Evolutionary conservation across 2,888 invertebrate species (phyloP), one percentile per base, ranked within the genome.

Genomic region (Sthenelais limicola): DNA sequence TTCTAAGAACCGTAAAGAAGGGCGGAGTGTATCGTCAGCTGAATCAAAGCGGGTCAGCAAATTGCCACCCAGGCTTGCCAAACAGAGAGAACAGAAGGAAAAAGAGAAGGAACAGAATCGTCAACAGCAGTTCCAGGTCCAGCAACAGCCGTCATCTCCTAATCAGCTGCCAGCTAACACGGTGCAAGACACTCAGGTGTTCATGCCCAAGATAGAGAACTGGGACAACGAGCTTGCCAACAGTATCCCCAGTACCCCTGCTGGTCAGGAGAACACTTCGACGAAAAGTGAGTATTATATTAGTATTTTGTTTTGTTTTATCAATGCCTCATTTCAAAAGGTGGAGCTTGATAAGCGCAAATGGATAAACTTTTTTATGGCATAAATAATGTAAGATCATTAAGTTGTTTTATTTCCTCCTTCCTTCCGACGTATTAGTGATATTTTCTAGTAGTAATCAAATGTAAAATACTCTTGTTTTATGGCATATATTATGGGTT

Each of bases 51-150:
- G 92, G 51, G 91, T 91, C 82, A 91, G 90, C 77, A 92, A 92
- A 82, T 88, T 94, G 54, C 92, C 94, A 0, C 94, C 94, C 1
- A 90, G 94, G 58, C 92, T 95, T 82, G 93, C 92, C 48, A 94
- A 93, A 83, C 93, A 93, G 84, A 90, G 92, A 62, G 90, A 91
- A 79, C 90, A 90, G 72, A 89, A 90, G 76, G 88, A 90, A 71
- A 86, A 81, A 51, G 83, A 83, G 74, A 82, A 80, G 62, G 80
- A 82, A 52, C 79, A 79, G 68, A 81, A 74, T 26, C 38, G 66
- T 18, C 75, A 73, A 54, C 71, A 73, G 71, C 54, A 47, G 58
- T 18, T 48, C 18, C 70, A 38, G 48, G 4, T 26, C 3, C 52
- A 52, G 58, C 72, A 68, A 43, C 68, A 24, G 47, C 48, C 15